Percentiles rank a stretch among this genome's conserved stretches.
Conservation (phyloP, 2,797 vertebrate genomes). For the Rhinoraja longicauda region DNA sequence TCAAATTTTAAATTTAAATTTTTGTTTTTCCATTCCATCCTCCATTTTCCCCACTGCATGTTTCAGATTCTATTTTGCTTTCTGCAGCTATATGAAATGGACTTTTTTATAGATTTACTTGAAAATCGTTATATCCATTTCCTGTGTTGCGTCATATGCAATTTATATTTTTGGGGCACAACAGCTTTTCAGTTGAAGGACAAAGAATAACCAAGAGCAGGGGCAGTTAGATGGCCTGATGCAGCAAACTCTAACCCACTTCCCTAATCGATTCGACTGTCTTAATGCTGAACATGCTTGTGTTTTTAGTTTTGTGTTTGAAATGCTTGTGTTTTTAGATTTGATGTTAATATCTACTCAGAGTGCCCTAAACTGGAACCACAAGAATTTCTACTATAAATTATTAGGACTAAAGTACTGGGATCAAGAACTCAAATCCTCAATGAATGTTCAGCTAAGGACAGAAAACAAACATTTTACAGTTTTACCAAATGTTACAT, state of each 20-base stretch:
- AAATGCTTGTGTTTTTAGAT: not conserved
- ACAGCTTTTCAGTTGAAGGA: not conserved
- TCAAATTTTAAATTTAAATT: too few relatives aligned
- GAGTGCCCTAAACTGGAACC: not conserved
- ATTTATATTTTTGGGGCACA: not conserved
- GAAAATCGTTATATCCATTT: not conserved
- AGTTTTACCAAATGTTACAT: not conserved
- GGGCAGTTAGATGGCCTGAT: not conserved
- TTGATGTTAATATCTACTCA: not conserved
- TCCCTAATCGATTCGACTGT: not conserved
- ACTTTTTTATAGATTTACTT: not conserved
- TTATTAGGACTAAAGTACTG: not conserved
- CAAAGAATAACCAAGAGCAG: not conserved
- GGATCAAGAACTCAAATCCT: not conserved
- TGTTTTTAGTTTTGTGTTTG: too few relatives aligned
- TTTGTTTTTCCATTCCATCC: not conserved
- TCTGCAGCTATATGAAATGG: not conserved
- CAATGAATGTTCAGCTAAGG: not conserved
- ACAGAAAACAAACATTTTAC: constrained; percentile 11
- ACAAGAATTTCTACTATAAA: not conserved
- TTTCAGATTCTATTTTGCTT: not conserved
- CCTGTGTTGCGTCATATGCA: too few relatives aligned
- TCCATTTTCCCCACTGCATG: not conserved
- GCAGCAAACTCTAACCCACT: not conserved
- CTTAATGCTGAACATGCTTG: not conserved